Evolutionary conservation across 2,888 invertebrate species (phyloP).

Genomic region (Lamproptera curius): DNA sequence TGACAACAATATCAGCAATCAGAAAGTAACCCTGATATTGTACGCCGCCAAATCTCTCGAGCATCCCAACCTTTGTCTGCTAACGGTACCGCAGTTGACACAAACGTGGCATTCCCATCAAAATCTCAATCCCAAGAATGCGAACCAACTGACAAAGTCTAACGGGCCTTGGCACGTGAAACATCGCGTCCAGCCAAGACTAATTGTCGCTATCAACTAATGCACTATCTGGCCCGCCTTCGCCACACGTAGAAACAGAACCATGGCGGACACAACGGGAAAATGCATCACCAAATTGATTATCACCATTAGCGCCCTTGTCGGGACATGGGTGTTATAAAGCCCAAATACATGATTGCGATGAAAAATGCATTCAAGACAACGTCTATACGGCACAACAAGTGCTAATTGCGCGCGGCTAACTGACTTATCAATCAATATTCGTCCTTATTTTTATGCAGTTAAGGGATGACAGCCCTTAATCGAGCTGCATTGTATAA

Average conservation of each 20-base stretch:
- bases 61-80: too few species aligned
- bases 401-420: conserved; percentile 6
- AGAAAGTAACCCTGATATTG: too few species aligned
- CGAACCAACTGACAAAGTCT: background rate
- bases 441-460: background rate
- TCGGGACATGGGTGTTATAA: conserved; percentile 63
- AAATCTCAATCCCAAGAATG: background rate
- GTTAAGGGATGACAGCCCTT: conserved; percentile 23
- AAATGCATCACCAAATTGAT: conserved; percentile 57
- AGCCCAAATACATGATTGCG: conserved; percentile 54
- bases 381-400: conserved; percentile 45
- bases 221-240: conserved; percentile 13
- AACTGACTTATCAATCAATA: conserved; percentile 20
- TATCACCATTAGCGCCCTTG: conserved; percentile 64
- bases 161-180: background rate
- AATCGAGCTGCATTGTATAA: background rate
- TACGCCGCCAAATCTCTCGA: too few species aligned
- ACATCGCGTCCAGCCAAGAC: conserved; percentile 2
- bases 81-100: too few species aligned
- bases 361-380: conserved; percentile 65
- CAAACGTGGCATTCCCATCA: background rate
- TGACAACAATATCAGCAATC: too few species aligned
- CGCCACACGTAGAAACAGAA: background rate
- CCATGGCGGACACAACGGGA: conserved; percentile 28
- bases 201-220: conserved; percentile 16